These are phyloP conservation scores for Acheta domesticus DNA, from an alignment of 2,888 invertebrate genomes.

Conservation along the genomic window DNA sequence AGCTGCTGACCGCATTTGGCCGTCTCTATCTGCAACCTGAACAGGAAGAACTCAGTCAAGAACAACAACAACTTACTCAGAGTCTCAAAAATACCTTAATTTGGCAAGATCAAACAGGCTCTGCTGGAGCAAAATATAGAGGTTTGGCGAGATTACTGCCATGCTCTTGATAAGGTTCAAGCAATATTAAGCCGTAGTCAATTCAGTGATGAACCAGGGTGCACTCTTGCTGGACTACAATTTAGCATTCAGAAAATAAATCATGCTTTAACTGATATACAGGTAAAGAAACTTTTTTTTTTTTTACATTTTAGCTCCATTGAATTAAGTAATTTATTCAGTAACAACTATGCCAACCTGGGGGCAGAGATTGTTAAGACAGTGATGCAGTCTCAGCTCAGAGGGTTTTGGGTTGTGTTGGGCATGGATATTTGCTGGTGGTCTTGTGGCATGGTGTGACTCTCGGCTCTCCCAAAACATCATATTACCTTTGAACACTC, in stretches of 20 bases:
- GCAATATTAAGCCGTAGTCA: conserved; percentile 70
- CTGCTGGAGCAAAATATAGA: conserved; percentile 77
- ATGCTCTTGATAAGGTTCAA: conserved; percentile 72
- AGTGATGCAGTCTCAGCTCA: no score
- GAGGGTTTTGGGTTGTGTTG: no score
- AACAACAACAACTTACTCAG: conserved; percentile 77
- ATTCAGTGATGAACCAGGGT: conserved; percentile 72
- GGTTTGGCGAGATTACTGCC: conserved; percentile 81
- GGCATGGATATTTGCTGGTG: no score
- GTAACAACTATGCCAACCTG: no score
- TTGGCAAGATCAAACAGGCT: conserved; percentile 75
- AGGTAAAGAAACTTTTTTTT: conserved; percentile 43
- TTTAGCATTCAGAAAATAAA: conserved; percentile 79
- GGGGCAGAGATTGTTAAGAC: no score
- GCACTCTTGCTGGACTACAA: conserved; percentile 75
- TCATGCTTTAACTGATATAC: conserved; percentile 61
- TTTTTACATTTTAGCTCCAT: not conserved
- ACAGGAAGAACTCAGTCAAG: conserved; percentile 77
- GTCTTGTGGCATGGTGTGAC: no score
- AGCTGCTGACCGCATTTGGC: conserved; percentile 83
- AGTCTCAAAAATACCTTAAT: conserved; percentile 74
- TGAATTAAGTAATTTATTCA: no score
- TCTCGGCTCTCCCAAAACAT: no score
- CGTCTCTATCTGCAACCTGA: conserved; percentile 75
- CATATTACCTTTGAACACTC: no score